Evolutionary conservation across 2,888 invertebrate genomes (phyloP), one percentile per base, ranked within the genome.

Genomic region (Herminia tarsipennalis): DNA sequence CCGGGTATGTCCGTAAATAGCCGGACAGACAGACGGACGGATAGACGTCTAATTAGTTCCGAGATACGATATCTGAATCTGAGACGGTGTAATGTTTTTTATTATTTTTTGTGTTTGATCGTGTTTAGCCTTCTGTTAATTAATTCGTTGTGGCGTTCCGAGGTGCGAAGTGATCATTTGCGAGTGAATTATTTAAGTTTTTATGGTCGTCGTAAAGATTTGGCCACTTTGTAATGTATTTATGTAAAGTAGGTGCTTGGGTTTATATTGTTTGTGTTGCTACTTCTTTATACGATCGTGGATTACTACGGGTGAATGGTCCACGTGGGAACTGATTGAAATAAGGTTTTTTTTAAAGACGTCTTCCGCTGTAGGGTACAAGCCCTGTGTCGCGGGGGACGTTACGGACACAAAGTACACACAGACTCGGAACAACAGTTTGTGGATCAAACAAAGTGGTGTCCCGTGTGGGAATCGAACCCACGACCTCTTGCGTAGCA

Each of bases 11-110:
- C 20, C 45, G 39, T 47, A 42, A 49, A 51, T 52, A 47, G 17
- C 28, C 43, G 14, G 45, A 51, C 46, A 45, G 51, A 56, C 50
- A 47, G 53, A 63, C 50, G 25, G 55, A 46, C 57, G 8, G 56
- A 40, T 68, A 54, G 57, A 53, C 51, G 66, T 43, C 54, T 69
- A 59, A 66, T 66, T 69, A 66, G 63, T 56, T 49, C 51, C 40
- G 54, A 42, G 67, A 57, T 53, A 59, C 40, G 46, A 47, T 47
- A 47, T 36, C 46, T 25, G 32, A 41, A 47, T 55, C 48, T 28
- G 66, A 63, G 46, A 46, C 64, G 40, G 16, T 34, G 22, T 14
- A 28, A 13, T 24, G 27, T 36, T 45, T 49, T 48, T 56, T 52
- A 35, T 53, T 56, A 36, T 50, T 47, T 38, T 40, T 20, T 9